Evolutionary conservation across 1,140 invertebrate species (phyloP).

Genomic region (Zaprionus lachaisei): DNA sequence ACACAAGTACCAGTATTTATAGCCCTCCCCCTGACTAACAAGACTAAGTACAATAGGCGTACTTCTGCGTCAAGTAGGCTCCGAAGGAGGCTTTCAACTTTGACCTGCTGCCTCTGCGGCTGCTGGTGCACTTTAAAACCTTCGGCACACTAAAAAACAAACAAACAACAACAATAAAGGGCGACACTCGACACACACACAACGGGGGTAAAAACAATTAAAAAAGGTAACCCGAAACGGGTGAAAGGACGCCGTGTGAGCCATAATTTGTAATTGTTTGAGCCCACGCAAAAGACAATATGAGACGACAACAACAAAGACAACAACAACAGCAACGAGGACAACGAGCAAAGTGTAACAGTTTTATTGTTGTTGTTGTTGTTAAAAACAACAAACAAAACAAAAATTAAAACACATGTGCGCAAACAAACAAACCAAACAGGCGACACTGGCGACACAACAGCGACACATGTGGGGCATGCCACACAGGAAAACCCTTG

Average conservation of each 20-base stretch:
- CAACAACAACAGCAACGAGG: slow-evolving; percentile 11
- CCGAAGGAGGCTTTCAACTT: slow-evolving; percentile 26
- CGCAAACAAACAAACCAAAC: slow-evolving; percentile 60
- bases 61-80: slow-evolving; percentile 24
- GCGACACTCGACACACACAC: slow-evolving; percentile 13
- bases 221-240: slow-evolving; percentile 70
- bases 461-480: slow-evolving; percentile 57
- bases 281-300: slow-evolving; percentile 70
- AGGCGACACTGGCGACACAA: slow-evolving; percentile 8
- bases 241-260: slow-evolving; percentile 36
- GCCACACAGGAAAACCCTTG: slow-evolving; percentile 55
- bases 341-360: slow-evolving; percentile 65
- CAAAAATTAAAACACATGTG: slow-evolving; percentile 83
- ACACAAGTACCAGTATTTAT: neutral
- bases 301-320: slow-evolving; percentile 33
- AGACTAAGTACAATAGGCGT: slow-evolving; percentile 1
- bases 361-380: slow-evolving; percentile 64
- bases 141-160: slow-evolving; percentile 26
- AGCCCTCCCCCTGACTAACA: neutral
- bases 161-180: slow-evolving; percentile 15
- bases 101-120: slow-evolving; percentile 34
- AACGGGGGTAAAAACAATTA: slow-evolving; percentile 61
- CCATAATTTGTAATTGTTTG: slow-evolving; percentile 81
- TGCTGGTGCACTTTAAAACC: slow-evolving; percentile 29
- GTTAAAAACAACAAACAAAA: slow-evolving; percentile 74